phyloP scores from a whole-genome alignment of 2,113 vertebrate species.

The Silurus asotus region DNA sequence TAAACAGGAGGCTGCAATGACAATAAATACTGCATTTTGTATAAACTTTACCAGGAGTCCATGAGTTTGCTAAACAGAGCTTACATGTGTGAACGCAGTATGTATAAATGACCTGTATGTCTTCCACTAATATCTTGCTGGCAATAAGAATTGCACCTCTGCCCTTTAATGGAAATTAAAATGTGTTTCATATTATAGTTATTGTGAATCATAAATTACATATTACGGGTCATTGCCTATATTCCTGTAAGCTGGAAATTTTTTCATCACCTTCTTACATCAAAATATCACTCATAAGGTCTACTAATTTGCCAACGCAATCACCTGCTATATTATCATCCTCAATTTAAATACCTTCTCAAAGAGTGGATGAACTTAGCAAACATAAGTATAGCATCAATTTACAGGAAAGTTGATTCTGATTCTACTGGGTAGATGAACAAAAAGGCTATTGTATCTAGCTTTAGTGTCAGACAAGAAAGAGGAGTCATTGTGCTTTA shows the following conservation, averaged over 20 bases:
- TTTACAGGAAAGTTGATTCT: slow-evolving; percentile 60
- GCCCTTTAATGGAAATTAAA: background rate
- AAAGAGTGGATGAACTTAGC: slow-evolving; percentile 35
- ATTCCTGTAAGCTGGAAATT: background rate
- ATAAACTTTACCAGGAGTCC: background rate
- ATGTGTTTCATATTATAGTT: no score
- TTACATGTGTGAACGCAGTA: background rate
- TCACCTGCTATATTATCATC: background rate
- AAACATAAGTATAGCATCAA: slow-evolving; percentile 61
- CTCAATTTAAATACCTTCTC: background rate
- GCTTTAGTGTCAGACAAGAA: slow-evolving; percentile 69
- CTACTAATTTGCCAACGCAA: background rate
- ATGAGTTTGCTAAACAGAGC: background rate
- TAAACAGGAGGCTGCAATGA: background rate
- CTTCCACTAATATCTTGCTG: background rate
- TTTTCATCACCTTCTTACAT: background rate
- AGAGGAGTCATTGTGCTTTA: slow-evolving; percentile 73
- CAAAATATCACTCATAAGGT: background rate
- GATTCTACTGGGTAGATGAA: slow-evolving; percentile 67
- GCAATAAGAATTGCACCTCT: background rate
- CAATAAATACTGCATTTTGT: background rate
- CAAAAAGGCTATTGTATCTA: slow-evolving; percentile 72
- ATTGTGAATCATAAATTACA: no score
- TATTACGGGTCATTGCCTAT: background rate
- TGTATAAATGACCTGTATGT: background rate